A percentile compares a stretch with the other conserved stretches of the same genome.
Conservation (phyloP, 1,140 invertebrate species). For the Laupala kohalensis region DNA sequence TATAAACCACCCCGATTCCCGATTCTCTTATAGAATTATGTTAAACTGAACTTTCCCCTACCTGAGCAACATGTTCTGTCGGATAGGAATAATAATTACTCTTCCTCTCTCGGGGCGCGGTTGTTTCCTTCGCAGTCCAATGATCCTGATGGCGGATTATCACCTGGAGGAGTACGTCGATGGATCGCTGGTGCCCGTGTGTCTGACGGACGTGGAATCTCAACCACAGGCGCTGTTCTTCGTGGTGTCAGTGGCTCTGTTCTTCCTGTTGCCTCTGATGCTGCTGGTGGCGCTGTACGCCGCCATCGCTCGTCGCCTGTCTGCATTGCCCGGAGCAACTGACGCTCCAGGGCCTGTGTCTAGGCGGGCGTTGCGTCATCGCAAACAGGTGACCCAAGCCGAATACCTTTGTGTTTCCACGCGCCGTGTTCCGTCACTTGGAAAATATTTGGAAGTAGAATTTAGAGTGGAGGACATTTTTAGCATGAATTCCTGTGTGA, state of each 20-base stretch:
- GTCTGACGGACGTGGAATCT: constrained; percentile 49
- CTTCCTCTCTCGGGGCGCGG: not conserved
- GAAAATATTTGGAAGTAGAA: too few relatives aligned
- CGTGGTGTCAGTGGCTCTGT: constrained; percentile 50
- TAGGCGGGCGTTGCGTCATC: constrained; percentile 27
- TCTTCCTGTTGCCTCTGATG: constrained; percentile 63
- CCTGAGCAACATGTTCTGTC: too few relatives aligned
- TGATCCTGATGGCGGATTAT: constrained; percentile 8
- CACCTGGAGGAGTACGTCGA: constrained; percentile 4
- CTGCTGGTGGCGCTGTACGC: constrained; percentile 63
- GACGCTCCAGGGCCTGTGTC: constrained; percentile 31
- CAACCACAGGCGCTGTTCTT: constrained; percentile 60
- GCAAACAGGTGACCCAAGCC: constrained; percentile 41
- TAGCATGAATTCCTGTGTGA: too few relatives aligned
- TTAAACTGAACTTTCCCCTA: too few relatives aligned
- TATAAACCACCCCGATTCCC: too few relatives aligned
- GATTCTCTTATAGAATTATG: too few relatives aligned
- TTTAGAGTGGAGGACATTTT: too few relatives aligned
- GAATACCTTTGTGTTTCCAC: too few relatives aligned
- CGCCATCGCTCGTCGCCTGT: constrained; percentile 60
- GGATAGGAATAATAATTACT: too few relatives aligned
- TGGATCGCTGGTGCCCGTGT: constrained; percentile 34
- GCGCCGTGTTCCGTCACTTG: too few relatives aligned
- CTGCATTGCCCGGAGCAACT: constrained; percentile 37
- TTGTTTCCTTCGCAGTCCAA: not conserved